phyloP scores from a whole-genome alignment of 2,113 vertebrate species.

The Glaucomys volans region DNA sequence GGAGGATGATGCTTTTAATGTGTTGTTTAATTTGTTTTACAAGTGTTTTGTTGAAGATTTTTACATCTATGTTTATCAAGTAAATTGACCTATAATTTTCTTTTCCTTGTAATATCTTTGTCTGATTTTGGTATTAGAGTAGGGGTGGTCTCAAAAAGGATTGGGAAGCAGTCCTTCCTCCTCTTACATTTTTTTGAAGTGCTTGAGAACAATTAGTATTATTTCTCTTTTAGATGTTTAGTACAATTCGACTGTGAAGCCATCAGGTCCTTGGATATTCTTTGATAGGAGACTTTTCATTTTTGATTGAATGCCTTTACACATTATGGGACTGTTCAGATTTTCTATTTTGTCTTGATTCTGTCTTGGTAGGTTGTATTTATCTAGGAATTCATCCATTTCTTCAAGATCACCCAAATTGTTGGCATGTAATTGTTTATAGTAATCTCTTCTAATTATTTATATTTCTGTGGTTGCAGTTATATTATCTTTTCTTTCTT shows the following conservation, averaged over 20 bases:
- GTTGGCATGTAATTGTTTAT: neutral
- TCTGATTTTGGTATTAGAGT: neutral
- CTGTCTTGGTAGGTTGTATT: neutral
- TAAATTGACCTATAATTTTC: neutral
- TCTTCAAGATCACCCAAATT: neutral
- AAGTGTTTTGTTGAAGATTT: neutral
- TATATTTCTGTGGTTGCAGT: neutral
- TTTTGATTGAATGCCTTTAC: neutral
- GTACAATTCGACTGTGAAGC: neutral
- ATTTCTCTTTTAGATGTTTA: neutral
- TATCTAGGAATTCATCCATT: neutral
- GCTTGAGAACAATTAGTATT: neutral
- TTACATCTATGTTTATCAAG: neutral
- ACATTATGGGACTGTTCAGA: neutral
- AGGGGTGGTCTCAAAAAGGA: neutral
- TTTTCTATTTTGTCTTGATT: neutral
- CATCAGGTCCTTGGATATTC: neutral
- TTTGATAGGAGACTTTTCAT: neutral
- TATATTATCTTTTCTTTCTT: neutral
- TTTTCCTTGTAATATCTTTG: neutral
- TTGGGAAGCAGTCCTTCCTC: neutral
- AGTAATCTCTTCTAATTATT: neutral
- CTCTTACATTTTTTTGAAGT: neutral
- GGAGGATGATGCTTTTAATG: neutral
- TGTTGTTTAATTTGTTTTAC: neutral